Base-by-base conservation (phyloP, 2,797 vertebrate species). In the Betta splendens region DNA sequence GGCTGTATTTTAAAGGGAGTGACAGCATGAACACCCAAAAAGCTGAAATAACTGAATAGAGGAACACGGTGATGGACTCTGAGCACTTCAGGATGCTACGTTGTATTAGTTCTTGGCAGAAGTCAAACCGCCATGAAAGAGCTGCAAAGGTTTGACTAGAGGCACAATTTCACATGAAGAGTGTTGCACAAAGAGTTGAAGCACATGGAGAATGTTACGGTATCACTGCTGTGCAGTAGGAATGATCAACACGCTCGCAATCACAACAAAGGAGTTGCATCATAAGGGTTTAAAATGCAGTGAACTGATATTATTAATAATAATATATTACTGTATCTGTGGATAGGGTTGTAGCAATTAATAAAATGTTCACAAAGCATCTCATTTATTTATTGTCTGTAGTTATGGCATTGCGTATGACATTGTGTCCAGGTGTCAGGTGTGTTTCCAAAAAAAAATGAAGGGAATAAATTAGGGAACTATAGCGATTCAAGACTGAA, bases 1-100 rank as follows among this genome's bases (percentile, higher is more conserved):
- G 64, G 52, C 26, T 67, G 33, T 37, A 36, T 81, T 73, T 73
- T 72, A 54, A 78, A 51, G 28, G 32, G 44, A 73, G 54, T 63
- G 66, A 80, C 77, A 66, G 56, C 37, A 22, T 31, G 66, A 71
- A 72, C 32, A 56, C 26, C 21, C 12, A 36, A 53, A 76, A 75
- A 72, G 51, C 64, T 74, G 55, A 69, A 46, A 40, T 28, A 56
- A 67, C 22, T 55, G 45, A 68, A 64, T 43, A n/a, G n/a, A 44
- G 36, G 7, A 16, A 37, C 65, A 32, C 31, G 26, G 16, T 37
- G 37, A 40, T 42, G 21, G 26, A 49, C 28, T 55, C 39, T 52
- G 69, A 68, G 39, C 51, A 45, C 26, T 60, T 25, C 51, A 33
- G 59, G 23, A 69, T 69, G 73, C 69, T 64, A 67, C 38, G 56